These are phyloP conservation scores for Gymnarchus niloticus DNA, from an alignment of 2,113 vertebrate genomes.

Conservation along the genomic window DNA sequence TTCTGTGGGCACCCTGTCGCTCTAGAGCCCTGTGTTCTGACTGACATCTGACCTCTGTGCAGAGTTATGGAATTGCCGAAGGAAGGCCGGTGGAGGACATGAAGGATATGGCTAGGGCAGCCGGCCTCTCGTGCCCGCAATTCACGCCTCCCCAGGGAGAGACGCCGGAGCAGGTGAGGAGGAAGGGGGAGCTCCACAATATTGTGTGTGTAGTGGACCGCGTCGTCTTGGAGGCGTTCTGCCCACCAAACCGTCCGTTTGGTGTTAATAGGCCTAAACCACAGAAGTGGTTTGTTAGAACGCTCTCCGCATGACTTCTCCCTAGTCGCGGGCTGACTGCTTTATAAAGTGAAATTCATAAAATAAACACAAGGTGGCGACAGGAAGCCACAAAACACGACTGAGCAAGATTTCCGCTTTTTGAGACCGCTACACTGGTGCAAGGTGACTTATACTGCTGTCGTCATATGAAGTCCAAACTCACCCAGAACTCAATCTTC, in stretches of 20 bases:
- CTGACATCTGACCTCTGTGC: constrained; percentile 25
- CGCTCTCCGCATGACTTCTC: neutral
- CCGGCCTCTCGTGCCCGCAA: constrained; percentile 71
- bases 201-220: neutral
- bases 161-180: constrained; percentile 78
- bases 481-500: neutral
- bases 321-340: neutral
- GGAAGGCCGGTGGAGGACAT: constrained; percentile 74
- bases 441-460: neutral
- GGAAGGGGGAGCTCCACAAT: neutral
- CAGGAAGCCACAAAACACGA: neutral
- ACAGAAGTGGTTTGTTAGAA: too few species aligned
- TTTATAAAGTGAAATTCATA: neutral
- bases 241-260: neutral
- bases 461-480: neutral
- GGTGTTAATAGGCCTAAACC: neutral
- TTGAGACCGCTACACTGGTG: neutral
- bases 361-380: constrained; percentile 16
- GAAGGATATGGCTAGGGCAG: constrained; percentile 85
- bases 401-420: neutral
- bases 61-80: constrained; percentile 86
- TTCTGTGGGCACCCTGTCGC: neutral
- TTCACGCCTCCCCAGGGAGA: constrained; percentile 89
- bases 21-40: too few species aligned
- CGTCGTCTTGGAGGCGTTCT: neutral